Percentiles rank a stretch among this genome's conserved stretches.
These are phyloP conservation scores for Keiferia lycopersicella DNA, from an alignment of 2,888 invertebrate species.

Conservation along the genomic window DNA sequence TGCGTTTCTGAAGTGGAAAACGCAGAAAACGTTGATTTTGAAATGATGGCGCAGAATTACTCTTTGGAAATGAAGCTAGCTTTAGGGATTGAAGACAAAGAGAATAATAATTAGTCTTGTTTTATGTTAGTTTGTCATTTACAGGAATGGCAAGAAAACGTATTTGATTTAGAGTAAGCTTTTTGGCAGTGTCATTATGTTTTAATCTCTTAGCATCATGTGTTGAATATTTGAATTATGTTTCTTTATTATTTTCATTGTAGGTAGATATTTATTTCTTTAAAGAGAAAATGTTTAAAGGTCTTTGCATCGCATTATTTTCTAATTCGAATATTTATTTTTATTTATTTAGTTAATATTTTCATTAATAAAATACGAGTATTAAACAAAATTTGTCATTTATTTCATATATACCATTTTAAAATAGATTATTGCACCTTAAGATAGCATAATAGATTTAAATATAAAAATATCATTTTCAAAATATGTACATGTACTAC, in stretches of 20 bases:
- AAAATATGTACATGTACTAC: background rate
- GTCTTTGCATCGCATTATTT: background rate
- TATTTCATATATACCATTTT: conserved; percentile 39
- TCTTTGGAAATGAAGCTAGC: conserved; percentile 73
- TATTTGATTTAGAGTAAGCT: too few species aligned
- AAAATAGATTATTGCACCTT: conserved; percentile 56
- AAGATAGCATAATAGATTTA: background rate
- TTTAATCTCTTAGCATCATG: background rate
- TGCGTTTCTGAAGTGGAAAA: conserved; percentile 49
- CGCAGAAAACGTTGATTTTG: conserved; percentile 38
- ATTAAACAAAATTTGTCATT: conserved; percentile 52
- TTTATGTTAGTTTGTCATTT: background rate
- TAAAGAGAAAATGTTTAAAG: background rate
- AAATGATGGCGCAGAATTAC: conserved; percentile 57
- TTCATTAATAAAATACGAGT: conserved; percentile 32
- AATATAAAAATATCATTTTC: background rate
- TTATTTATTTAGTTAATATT: background rate
- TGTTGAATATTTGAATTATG: background rate
- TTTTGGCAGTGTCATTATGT: too few species aligned
- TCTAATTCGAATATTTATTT: too few species aligned
- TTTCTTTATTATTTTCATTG: background rate
- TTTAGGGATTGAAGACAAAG: conserved; percentile 51
- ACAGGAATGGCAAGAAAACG: too few species aligned
- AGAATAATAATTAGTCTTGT: conserved; percentile 10
- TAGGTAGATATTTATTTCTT: background rate